Evolutionary conservation across 2,888 invertebrate genomes (phyloP).

Genomic region (Campopleginae sp.): DNA sequence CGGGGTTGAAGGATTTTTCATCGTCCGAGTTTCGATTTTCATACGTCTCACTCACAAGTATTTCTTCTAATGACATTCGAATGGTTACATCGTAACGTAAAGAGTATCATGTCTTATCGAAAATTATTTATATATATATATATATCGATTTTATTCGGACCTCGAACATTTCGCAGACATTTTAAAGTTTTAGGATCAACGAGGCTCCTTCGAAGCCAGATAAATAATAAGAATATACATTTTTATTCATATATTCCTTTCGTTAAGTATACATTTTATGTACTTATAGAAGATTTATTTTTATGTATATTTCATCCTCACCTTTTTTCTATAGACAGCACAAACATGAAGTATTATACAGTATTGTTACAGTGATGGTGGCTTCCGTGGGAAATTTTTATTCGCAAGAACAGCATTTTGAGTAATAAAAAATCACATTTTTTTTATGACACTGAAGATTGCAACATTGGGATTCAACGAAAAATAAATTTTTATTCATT

Average conservation of each 20-base stretch:
- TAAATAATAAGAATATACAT: slow-evolving; percentile 60
- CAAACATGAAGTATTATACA: slow-evolving; percentile 80
- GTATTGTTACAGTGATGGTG: slow-evolving; percentile 76
- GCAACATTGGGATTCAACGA: too few species aligned
- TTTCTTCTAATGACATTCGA: too few species aligned
- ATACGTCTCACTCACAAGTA: neutral
- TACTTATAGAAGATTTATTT: slow-evolving; percentile 40
- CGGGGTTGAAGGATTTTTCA: neutral
- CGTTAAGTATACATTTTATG: slow-evolving; percentile 65
- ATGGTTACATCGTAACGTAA: slow-evolving; percentile 80
- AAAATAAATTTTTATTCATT: too few species aligned
- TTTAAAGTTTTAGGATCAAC: slow-evolving; percentile 57
- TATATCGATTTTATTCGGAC: slow-evolving; percentile 58
- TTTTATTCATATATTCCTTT: slow-evolving; percentile 66
- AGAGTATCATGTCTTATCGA: slow-evolving; percentile 75
- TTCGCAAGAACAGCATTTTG: neutral
- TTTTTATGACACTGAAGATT: neutral
- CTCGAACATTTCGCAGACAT: slow-evolving; percentile 68
- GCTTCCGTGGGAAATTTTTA: slow-evolving; percentile 44
- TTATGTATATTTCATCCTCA: slow-evolving; percentile 68
- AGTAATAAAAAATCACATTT: neutral
- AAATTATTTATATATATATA: slow-evolving; percentile 57
- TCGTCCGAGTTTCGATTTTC: neutral
- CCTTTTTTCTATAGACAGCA: slow-evolving; percentile 78
- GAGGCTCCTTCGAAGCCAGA: slow-evolving; percentile 67